phyloP scores from a whole-genome alignment of 2,888 invertebrate genomes.

The Stenoptilia bipunctidactyla region DNA sequence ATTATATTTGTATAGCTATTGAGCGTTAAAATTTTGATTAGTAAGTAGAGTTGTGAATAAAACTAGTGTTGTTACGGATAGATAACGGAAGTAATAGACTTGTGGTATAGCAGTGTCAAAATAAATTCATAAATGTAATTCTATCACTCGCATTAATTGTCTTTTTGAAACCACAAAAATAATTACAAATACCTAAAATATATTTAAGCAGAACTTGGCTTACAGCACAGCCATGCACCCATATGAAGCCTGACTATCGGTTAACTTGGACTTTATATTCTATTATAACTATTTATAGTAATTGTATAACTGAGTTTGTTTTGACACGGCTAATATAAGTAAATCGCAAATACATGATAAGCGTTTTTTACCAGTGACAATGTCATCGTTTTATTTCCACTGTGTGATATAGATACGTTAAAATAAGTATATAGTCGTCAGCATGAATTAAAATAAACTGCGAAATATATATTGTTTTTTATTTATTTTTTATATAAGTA shows the following conservation, averaged over 20 bases:
- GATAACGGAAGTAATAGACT: slow-evolving; percentile 42
- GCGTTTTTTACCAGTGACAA: too few relatives aligned
- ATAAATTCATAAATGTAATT: slow-evolving; percentile 9
- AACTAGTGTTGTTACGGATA: slow-evolving; percentile 59
- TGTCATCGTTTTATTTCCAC: slow-evolving; percentile 37
- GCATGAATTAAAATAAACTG: slow-evolving; percentile 63
- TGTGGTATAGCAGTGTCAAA: not conserved
- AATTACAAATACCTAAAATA: too few relatives aligned
- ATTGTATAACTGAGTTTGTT: too few relatives aligned
- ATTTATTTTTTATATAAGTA: slow-evolving; percentile 10
- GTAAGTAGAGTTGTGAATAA: slow-evolving; percentile 60
- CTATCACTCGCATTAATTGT: too few relatives aligned
- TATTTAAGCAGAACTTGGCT: too few relatives aligned
- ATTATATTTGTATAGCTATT: slow-evolving; percentile 69
- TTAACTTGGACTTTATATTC: too few relatives aligned
- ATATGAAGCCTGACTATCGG: too few relatives aligned
- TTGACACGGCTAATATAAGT: too few relatives aligned
- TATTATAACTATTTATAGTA: too few relatives aligned
- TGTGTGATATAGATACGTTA: slow-evolving; percentile 66
- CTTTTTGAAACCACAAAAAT: too few relatives aligned
- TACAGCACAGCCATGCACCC: too few relatives aligned
- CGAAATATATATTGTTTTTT: slow-evolving; percentile 30
- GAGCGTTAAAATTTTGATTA: slow-evolving; percentile 67
- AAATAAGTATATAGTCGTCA: slow-evolving; percentile 61
- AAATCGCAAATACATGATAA: slow-evolving; percentile 1